Evolutionary conservation across 2,888 invertebrate species (phyloP).

Genomic region (Ophioninae sp.): DNA sequence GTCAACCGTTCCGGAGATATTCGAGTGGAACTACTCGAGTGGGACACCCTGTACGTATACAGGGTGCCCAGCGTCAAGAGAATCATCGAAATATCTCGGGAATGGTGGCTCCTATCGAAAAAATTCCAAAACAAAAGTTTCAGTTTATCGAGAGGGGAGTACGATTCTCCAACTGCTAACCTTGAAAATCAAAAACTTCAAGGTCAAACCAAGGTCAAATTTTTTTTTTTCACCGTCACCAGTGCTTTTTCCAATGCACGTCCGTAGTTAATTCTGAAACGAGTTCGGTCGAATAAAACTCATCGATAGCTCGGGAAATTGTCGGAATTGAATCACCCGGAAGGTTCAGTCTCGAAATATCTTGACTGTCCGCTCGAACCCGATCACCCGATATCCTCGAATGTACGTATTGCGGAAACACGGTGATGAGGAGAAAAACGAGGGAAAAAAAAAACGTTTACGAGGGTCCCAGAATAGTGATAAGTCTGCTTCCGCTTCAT

Average conservation of each 20-base stretch:
- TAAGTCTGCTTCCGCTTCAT: constrained; percentile 18
- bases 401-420: background rate
- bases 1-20: background rate
- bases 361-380: background rate
- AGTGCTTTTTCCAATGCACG: background rate
- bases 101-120: background rate
- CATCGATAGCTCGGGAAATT: background rate
- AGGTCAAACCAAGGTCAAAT: background rate
- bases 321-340: background rate
- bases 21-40: background rate
- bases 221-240: background rate
- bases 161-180: background rate
- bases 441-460: background rate
- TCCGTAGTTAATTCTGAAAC: background rate
- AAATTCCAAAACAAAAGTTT: background rate
- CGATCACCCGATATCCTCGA: background rate
- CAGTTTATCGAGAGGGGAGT: background rate
- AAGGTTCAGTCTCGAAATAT: background rate
- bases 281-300: background rate
- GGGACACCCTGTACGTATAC: background rate
- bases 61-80: background rate
- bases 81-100: background rate
- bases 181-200: background rate
- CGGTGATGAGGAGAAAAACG: background rate
- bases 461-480: constrained; percentile 10